Base-by-base conservation (phyloP, 1,140 invertebrate genomes). In the Trachymyrmex septentrionalis region DNA sequence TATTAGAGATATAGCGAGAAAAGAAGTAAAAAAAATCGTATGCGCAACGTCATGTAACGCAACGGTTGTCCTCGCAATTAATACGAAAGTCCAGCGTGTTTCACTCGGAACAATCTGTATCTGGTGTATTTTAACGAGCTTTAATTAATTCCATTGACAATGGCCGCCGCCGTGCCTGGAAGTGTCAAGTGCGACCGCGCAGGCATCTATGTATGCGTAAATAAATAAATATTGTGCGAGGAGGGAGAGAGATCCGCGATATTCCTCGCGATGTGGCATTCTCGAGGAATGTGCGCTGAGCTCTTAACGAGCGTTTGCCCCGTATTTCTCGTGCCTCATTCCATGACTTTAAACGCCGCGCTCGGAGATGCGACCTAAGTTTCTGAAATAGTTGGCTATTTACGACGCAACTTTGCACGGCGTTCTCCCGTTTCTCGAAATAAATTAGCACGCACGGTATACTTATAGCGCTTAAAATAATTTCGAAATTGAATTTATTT, bases 111-210 rank as follows among this genome's bases (percentile, higher is more conserved):
- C 76, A 87, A 85, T 91, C 87, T 59, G 75, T 76, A 89, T 91
- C 89, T 89, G 73, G 87, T 87, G 57, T 64, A 64, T 80, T 87
- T 87, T 87, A 90, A 92, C 91, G 72, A 91, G 86, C 30, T 80
- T 88, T 84, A 89, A 90, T 92, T 91, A 92, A 92, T 91, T 86
- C 38, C 85, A 87, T 92, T 86, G 84, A 80, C 85, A 87, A 87
- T 73, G 69, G 71, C 59, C 55, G 30, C 14, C 19, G 77, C 27
- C 16, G 69, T 87, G 77, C 66, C 73, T 87, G 85, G 55, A 90
- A 71, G 75, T 63, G 86, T 86, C 77, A 87, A 86, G 81, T 80
- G 78, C 63, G 27, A 6, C 48, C 75, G 44, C 50, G n/a, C n/a
- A 19, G n/a, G 34, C 44, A 19, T 27, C 16, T 24, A 10, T 10